Conservation (phyloP, 2,888 invertebrate genomes). For the Busseola fusca region DNA sequence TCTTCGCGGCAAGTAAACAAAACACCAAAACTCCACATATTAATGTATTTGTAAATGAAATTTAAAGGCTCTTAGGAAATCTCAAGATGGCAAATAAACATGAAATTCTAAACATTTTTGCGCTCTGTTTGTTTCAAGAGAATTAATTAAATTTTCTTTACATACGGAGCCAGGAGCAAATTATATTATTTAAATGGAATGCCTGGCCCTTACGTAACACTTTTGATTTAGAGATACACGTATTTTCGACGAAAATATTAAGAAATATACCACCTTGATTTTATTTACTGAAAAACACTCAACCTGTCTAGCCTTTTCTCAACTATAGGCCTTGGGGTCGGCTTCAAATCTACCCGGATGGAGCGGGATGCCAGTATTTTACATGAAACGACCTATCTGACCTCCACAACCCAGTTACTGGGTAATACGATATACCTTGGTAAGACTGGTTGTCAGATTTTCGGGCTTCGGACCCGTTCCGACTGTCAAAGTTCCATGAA, state of each 20-base stretch:
- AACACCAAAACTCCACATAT: not conserved
- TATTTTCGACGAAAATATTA: not conserved
- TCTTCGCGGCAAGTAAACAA: not conserved
- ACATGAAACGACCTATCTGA: too few species aligned
- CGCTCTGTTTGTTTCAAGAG: conserved; percentile 33
- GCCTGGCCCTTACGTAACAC: conserved; percentile 34
- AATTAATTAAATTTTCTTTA: conserved; percentile 47
- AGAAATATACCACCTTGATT: not conserved
- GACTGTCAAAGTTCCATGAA: too few species aligned
- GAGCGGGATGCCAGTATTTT: too few species aligned
- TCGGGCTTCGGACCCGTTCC: too few species aligned
- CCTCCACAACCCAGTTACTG: too few species aligned
- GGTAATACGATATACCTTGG: too few species aligned
- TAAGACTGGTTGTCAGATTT: too few species aligned
- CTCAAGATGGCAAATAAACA: conserved; percentile 3
- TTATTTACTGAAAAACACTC: not conserved
- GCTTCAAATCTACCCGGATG: too few species aligned
- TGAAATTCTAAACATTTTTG: conserved; percentile 38
- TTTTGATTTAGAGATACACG: conserved; percentile 4
- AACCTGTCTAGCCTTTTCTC: too few species aligned
- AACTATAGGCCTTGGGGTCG: too few species aligned
- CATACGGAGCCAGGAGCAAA: conserved; percentile 13
- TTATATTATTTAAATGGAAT: conserved; percentile 70
- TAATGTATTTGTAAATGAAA: conserved; percentile 21
- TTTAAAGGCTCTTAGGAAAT: conserved; percentile 21